Evolutionary conservation across 2,113 vertebrate species (phyloP), one percentile per base, ranked within the genome.

Genomic region (Clarias batrachus): DNA sequence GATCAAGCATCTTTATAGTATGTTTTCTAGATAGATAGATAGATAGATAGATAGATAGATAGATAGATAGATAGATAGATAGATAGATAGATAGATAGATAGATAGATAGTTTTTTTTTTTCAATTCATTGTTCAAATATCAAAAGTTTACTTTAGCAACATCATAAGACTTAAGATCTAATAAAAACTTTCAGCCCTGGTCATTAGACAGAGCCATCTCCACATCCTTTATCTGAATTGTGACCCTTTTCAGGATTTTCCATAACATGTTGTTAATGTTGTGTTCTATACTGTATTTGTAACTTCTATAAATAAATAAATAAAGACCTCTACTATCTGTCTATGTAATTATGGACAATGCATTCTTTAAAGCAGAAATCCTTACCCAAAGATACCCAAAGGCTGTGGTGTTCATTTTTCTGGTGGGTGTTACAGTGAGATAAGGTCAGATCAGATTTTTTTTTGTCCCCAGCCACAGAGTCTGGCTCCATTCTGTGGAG

Each of bases 1-100:
- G 16, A 54, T 5, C 33, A 10, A 73, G 12, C 19, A 57, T 79
- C n/a, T 79, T 79, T 16, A 57, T 74, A 76, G 41, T n/a, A 76
- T 86, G 81, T 73, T 86, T 83, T 86, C 76, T 80, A n/a, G 30
- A 71, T 37, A 37, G 33, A 19, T 71, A 68, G 19, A 76, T n/a
- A 23, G 71, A 54, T 54, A 1, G 25, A 27, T 54, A 1, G 25
- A 27, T 80, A n/a, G 30, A 71, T 37, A 37, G 33, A 19, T 71
- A 68, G 19, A 76, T n/a, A 23, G 71, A 54, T 54, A 1, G 25
- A 27, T 80, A n/a, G 30, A 71, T 37, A 37, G 33, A 19, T 71
- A 68, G 19, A 76, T n/a, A 23, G 71, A 54, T 54, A 1, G 25
- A 27, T 80, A n/a, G 30, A 71, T 37, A 37, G 33, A 19, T 71